A percentile compares a stretch with the other conserved stretches of the same genome.
Conservation (phyloP, 2,113 vertebrate species). For the Melanerpes formicivorus region DNA sequence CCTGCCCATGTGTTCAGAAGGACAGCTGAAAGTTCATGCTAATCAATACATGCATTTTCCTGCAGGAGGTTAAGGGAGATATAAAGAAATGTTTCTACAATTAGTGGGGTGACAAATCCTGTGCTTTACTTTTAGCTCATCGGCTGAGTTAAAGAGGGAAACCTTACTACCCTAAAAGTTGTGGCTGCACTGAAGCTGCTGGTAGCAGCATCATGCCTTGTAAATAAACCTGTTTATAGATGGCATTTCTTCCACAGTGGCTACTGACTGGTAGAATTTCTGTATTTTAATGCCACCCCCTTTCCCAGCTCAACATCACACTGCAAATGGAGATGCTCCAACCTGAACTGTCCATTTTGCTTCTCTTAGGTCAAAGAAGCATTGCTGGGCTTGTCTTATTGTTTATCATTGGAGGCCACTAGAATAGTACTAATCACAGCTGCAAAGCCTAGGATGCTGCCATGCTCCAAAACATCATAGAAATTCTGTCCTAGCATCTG, state of each 20-base stretch:
- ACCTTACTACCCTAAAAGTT: not conserved
- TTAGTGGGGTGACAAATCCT: not conserved
- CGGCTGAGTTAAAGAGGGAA: not conserved
- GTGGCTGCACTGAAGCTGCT: not conserved
- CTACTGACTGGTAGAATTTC: not conserved
- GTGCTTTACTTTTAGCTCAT: not conserved
- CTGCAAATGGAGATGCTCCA: not conserved
- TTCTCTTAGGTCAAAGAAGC: not conserved
- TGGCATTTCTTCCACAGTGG: not conserved
- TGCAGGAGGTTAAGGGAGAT: not conserved
- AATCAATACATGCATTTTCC: not conserved
- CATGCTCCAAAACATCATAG: not conserved
- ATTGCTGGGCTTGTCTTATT: not conserved
- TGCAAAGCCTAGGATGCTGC: not conserved
- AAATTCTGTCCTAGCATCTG: not conserved
- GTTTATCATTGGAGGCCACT: not conserved
- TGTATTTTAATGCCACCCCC: not conserved
- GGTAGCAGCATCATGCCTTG: not conserved
- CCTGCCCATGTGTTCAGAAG: not conserved
- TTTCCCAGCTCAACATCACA: not conserved
- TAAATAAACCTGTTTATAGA: not conserved
- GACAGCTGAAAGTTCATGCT: not conserved
- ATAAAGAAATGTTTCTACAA: not conserved
- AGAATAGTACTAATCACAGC: not conserved
- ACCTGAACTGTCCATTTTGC: not conserved